Conservation (phyloP, 1,140 invertebrate species). For the Papilio glaucus region DNA sequence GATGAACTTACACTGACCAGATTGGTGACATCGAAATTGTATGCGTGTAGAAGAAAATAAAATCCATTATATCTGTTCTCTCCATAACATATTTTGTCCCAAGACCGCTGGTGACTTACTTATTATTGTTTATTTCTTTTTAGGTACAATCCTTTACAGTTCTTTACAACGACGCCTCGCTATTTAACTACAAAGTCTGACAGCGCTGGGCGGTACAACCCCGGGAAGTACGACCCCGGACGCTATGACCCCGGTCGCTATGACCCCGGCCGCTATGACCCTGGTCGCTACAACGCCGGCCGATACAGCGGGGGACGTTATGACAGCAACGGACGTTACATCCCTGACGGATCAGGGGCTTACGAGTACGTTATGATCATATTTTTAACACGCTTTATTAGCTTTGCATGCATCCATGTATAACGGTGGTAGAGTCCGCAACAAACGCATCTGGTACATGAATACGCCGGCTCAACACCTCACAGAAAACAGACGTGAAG, state of each 20-base stretch:
- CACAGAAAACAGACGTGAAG: too few species aligned
- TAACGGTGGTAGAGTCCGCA: too few species aligned
- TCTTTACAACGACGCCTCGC: conserved; percentile 13
- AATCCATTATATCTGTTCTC: too few species aligned
- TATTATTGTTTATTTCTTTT: conserved; percentile 12
- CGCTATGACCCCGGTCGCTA: conserved; percentile 60
- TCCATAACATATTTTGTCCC: conserved; percentile 35
- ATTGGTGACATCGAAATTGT: too few species aligned
- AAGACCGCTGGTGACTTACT: not conserved
- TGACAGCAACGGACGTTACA: conserved; percentile 68
- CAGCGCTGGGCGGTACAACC: conserved; percentile 39
- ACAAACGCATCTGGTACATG: too few species aligned
- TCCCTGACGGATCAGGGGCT: conserved; percentile 64
- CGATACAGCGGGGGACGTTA: conserved; percentile 52
- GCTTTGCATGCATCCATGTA: not conserved
- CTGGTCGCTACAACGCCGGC: conserved; percentile 42
- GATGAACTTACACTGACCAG: too few species aligned
- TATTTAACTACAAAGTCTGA: conserved; percentile 32
- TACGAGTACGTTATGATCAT: conserved; percentile 63
- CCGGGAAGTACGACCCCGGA: conserved; percentile 48
- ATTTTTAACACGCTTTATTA: not conserved
- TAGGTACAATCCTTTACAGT: conserved; percentile 49
- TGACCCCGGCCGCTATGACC: conserved; percentile 54
- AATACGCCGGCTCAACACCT: too few species aligned
- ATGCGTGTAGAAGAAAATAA: too few species aligned